Evolutionary conservation across 92 coral and sea anemone species (phyloP), one percentile per base, ranked within the genome.

Genomic region (Zoanthus solanderi): DNA sequence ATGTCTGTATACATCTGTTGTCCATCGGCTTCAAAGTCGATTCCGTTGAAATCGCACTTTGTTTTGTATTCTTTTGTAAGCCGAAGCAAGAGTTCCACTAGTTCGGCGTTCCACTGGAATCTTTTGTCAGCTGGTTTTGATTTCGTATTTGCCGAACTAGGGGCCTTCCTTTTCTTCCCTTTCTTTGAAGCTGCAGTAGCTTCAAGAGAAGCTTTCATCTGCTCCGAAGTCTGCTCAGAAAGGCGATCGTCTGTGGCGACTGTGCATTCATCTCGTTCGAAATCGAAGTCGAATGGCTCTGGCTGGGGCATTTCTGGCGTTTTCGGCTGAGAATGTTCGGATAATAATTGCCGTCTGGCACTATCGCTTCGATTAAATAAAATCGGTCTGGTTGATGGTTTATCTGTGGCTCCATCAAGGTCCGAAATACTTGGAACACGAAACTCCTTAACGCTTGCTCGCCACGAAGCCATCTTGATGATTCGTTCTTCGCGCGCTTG

Each of bases 201-300:
- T 66, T 66, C 72, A 66, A 66, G 72, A 6, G 72, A 66, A 66
- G 72, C 72, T 66, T 66, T 66, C 72, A 66, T 66, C 72, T 66
- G 72, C 72, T 66, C 72, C 72, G 72, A 66, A 66, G 72, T 66
- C 72, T 66, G 37, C 72, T 66, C 72, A 66, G 72, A 66, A 66
- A 66, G 72, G 72, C 72, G 72, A 66, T 66, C 72, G 72, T 66
- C 72, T 66, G 72, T 66, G 72, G 72, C 72, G 72, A 66, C 72
- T 66, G 72, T 66, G 72, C 72, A 66, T 66, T 66, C 72, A 66
- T 66, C 72, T 15, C 31, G 72, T 66, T 66, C 72, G 72, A 66
- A 66, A 66, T 66, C 72, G 72, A 12, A 66, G 23, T 15, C 72
- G 72, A 66, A 66, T 66, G 72, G 72, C 72, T n/a, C 72, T 66